phyloP scores from a whole-genome alignment of 1,140 invertebrate genomes.

The Diorhabda carinulata region DNA sequence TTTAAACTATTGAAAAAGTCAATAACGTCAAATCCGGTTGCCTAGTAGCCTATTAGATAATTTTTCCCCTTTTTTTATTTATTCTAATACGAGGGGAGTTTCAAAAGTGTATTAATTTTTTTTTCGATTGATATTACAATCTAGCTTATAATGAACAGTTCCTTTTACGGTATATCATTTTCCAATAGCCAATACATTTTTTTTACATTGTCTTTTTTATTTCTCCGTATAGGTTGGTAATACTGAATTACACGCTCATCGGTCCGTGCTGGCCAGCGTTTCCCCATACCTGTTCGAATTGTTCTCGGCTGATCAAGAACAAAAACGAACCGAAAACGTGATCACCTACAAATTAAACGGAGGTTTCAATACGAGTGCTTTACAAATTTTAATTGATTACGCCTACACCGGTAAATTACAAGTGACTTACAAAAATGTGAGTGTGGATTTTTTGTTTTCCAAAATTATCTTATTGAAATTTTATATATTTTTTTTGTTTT shows the following conservation, averaged over 20 bases:
- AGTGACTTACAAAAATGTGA: slow-evolving; percentile 47
- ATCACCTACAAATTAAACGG: slow-evolving; percentile 64
- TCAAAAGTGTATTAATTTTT: too few species aligned
- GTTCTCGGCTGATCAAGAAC: slow-evolving; percentile 61
- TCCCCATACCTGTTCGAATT: slow-evolving; percentile 75
- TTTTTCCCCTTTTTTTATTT: too few species aligned
- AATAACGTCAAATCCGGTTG: too few species aligned
- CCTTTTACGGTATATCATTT: too few species aligned
- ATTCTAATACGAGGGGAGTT: too few species aligned
- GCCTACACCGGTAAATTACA: slow-evolving; percentile 65
- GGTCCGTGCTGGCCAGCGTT: slow-evolving; percentile 70
- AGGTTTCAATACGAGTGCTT: slow-evolving; percentile 62
- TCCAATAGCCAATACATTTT: background rate
- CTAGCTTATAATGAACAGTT: too few species aligned
- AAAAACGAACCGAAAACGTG: slow-evolving; percentile 49
- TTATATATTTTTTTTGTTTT: slow-evolving; percentile 8
- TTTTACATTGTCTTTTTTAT: slow-evolving; percentile 20
- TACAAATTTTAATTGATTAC: slow-evolving; percentile 74
- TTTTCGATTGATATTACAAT: too few species aligned
- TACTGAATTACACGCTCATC: slow-evolving; percentile 70
- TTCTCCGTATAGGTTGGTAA: slow-evolving; percentile 55
- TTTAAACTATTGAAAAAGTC: too few species aligned
- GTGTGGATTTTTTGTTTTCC: background rate
- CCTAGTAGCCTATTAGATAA: too few species aligned
- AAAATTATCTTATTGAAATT: background rate